These are phyloP conservation scores for Sarcophaga subvicina DNA, from an alignment of 2,888 invertebrate genomes.

Conservation along the genomic window DNA sequence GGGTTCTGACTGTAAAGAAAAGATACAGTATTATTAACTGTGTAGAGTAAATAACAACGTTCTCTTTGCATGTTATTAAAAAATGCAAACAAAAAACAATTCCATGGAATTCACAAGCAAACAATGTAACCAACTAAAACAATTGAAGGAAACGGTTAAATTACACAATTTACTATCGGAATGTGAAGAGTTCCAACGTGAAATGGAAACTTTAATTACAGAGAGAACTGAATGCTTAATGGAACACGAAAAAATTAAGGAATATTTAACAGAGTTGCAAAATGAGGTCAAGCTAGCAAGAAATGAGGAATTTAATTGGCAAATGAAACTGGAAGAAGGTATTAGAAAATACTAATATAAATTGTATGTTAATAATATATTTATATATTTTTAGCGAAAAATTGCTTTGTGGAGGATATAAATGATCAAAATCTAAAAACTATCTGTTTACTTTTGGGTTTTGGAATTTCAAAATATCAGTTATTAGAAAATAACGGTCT, in stretches of 20 bases:
- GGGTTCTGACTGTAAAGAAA: too few relatives aligned
- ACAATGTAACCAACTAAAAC: constrained; percentile 31
- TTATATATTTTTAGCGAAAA: constrained; percentile 21
- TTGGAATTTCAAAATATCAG: constrained; percentile 37
- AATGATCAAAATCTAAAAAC: constrained; percentile 27
- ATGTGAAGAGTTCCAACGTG: constrained; percentile 35
- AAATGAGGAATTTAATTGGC: constrained; percentile 13
- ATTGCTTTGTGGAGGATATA: not conserved
- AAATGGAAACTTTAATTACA: constrained; percentile 25
- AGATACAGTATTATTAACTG: too few relatives aligned
- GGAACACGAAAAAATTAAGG: constrained; percentile 17
- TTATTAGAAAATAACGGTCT: constrained; percentile 16
- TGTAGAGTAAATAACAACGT: too few relatives aligned
- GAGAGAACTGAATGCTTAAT: constrained; percentile 22
- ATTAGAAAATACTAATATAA: not conserved
- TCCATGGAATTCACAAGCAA: constrained; percentile 23
- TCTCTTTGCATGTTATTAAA: not conserved
- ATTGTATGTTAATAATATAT: not conserved
- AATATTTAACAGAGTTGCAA: constrained; percentile 20
- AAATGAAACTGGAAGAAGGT: constrained; percentile 46
- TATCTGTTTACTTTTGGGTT: constrained; percentile 51
- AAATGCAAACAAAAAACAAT: constrained; percentile 22
- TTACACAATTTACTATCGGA: constrained; percentile 25
- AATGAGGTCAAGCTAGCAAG: constrained; percentile 19
- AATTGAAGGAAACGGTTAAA: constrained; percentile 14